Evolutionary conservation across 2,797 vertebrate species (phyloP).

Genomic region (Platyrinchus mystaceus): DNA sequence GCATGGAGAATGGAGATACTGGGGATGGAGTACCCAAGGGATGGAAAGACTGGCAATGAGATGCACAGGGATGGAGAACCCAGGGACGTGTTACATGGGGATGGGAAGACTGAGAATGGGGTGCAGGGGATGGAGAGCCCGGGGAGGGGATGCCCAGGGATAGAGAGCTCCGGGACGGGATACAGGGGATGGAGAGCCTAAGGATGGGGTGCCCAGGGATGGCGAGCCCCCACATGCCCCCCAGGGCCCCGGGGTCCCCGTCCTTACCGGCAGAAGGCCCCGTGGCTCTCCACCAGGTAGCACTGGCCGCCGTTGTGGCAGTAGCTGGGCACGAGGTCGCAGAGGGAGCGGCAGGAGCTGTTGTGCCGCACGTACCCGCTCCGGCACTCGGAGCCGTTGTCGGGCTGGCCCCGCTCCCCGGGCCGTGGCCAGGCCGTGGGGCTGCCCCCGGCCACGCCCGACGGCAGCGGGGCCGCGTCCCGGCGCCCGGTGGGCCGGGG

Average conservation of each 20-base stretch:
- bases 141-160: neutral
- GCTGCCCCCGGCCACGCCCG: conserved; percentile 38
- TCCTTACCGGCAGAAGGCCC: conserved; percentile 92
- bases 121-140: neutral
- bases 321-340: conserved; percentile 88
- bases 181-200: neutral
- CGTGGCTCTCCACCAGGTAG: conserved; percentile 88
- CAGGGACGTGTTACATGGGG: too few species aligned
- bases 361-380: conserved; percentile 84
- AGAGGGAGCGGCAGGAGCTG: conserved; percentile 89
- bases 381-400: conserved; percentile 82
- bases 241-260: rapidly evolving
- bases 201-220: neutral
- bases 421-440: conserved; percentile 52
- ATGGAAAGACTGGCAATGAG: neutral
- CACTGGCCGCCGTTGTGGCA: conserved; percentile 98
- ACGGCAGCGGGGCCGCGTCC: conserved; percentile 48
- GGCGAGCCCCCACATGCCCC: rapidly evolving
- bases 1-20: neutral
- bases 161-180: neutral
- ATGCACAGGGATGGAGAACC: neutral
- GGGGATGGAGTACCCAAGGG: neutral
- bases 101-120: neutral
- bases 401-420: neutral
- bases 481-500: conserved; percentile 51